These are phyloP conservation scores for Eristalis intricaria DNA, from an alignment of 2,888 invertebrate species.

Conservation along the genomic window DNA sequence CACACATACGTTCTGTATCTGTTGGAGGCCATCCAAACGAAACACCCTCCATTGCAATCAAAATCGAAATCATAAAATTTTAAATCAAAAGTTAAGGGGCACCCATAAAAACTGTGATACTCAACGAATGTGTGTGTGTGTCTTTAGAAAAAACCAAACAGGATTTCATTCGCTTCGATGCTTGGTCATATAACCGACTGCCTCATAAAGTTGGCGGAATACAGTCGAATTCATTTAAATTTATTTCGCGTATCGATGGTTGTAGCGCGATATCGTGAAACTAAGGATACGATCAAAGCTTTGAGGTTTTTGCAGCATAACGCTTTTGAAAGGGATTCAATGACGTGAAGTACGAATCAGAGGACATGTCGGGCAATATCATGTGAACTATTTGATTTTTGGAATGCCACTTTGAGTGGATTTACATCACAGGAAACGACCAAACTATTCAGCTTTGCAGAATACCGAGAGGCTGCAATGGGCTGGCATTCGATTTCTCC, in stretches of 20 bases:
- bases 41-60: background rate
- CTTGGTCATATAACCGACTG: background rate
- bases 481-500: too few species aligned
- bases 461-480: too few species aligned
- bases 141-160: background rate
- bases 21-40: background rate
- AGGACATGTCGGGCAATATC: too few species aligned
- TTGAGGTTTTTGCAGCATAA: background rate
- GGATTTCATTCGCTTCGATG: background rate
- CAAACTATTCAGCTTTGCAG: too few species aligned
- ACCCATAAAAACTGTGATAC: background rate
- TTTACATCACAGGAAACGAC: too few species aligned
- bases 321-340: background rate
- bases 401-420: too few species aligned
- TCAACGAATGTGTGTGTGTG: background rate
- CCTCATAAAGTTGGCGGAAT: background rate
- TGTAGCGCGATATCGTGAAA: background rate
- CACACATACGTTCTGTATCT: background rate
- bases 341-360: too few species aligned
- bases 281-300: background rate
- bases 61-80: slow-evolving; percentile 8
- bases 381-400: too few species aligned
- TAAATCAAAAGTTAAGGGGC: slow-evolving; percentile 13
- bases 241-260: background rate
- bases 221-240: background rate